phyloP scores from a whole-genome alignment of 2,888 invertebrate species.

The Rhamnusium bicolor region DNA sequence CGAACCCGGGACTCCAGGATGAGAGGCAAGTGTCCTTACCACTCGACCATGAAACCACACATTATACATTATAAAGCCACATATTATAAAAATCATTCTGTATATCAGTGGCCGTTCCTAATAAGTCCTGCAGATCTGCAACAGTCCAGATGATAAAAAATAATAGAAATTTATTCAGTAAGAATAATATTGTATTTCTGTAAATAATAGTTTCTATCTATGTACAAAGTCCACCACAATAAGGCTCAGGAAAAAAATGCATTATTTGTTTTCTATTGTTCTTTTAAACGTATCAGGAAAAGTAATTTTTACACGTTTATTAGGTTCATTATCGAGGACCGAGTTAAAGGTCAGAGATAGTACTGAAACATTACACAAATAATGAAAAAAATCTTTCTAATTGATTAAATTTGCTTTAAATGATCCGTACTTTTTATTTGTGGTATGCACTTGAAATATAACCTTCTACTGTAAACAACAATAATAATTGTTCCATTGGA shows the following conservation, averaged over 20 bases:
- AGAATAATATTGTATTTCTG: too few species aligned
- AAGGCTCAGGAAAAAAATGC: background rate
- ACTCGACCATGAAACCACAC: too few species aligned
- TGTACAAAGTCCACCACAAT: background rate
- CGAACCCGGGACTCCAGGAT: too few species aligned
- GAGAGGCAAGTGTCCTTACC: too few species aligned
- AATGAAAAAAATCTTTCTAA: slow-evolving; percentile 29
- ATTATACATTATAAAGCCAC: too few species aligned
- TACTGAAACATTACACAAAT: slow-evolving; percentile 18
- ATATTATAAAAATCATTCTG: too few species aligned
- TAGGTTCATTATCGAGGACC: background rate
- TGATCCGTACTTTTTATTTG: slow-evolving; percentile 26
- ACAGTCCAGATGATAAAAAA: too few species aligned
- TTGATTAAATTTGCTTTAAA: slow-evolving; percentile 33
- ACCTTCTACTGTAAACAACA: slow-evolving; percentile 28
- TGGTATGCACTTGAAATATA: slow-evolving; percentile 45
- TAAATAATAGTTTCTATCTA: too few species aligned
- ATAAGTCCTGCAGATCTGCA: too few species aligned
- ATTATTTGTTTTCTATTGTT: background rate
- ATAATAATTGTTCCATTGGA: slow-evolving; percentile 40
- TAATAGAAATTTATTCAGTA: too few species aligned
- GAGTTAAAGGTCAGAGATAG: slow-evolving; percentile 28
- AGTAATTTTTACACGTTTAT: background rate
- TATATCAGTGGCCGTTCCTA: too few species aligned
- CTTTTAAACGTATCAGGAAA: background rate